phyloP scores from a whole-genome alignment of 2,113 vertebrate genomes.

The Antidorcas marsupialis region DNA sequence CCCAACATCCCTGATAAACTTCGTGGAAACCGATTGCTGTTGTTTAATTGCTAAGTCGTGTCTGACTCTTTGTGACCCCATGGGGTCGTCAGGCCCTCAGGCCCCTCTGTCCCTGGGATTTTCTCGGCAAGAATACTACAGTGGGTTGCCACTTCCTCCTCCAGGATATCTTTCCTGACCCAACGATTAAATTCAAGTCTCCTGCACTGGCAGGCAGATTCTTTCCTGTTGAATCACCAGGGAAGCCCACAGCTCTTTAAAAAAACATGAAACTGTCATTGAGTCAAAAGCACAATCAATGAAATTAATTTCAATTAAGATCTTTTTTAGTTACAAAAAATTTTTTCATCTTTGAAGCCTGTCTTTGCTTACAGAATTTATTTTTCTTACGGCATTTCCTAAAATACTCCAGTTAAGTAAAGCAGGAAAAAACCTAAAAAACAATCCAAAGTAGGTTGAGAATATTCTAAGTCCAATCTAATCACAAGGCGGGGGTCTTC shows the following conservation, averaged over 20 bases:
- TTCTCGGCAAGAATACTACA: neutral
- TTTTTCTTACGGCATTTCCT: neutral
- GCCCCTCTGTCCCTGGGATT: neutral
- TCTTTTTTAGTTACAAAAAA: neutral
- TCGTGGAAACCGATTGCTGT: neutral
- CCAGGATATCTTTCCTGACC: neutral
- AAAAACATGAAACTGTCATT: neutral
- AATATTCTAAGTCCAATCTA: neutral
- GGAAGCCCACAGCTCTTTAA: neutral
- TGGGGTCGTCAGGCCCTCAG: neutral
- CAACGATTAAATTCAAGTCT: neutral
- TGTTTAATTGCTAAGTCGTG: neutral
- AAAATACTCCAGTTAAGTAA: neutral
- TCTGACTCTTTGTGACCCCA: neutral
- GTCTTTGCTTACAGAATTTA: neutral
- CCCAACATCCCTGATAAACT: accelerated
- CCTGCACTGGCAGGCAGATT: neutral
- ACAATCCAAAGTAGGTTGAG: neutral
- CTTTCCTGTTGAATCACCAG: neutral
- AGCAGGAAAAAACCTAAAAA: neutral
- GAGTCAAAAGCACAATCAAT: neutral
- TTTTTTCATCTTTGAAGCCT: neutral
- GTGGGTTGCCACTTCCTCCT: neutral
- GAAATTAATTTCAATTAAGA: neutral
- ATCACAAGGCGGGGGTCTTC: neutral